Conservation (phyloP, 2,113 vertebrate genomes). For the human (Homo sapiens) region DNA sequence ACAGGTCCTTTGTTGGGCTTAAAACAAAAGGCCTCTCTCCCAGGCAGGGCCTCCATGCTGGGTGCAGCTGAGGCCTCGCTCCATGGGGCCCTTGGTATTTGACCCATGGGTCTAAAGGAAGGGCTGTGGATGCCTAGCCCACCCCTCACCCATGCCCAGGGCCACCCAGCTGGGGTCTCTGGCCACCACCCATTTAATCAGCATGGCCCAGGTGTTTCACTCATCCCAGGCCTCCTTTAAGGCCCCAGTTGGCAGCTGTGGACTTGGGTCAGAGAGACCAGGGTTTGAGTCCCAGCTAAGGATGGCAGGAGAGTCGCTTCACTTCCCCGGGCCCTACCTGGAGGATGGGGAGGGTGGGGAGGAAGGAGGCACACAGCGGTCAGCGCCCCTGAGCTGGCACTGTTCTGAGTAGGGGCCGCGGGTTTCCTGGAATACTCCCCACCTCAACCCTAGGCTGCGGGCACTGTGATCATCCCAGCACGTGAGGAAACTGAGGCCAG, state of each 20-base stretch:
- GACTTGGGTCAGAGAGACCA: background rate
- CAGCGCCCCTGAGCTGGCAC: fast-evolving
- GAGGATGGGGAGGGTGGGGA: too few species aligned
- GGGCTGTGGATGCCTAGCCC: background rate
- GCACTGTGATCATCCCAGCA: fast-evolving
- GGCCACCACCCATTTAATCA: too few species aligned
- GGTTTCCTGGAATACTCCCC: background rate
- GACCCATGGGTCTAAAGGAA: background rate
- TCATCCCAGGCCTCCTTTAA: background rate
- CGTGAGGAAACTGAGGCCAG: background rate
- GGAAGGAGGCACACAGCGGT: fast-evolving
- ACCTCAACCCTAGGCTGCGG: fast-evolving
- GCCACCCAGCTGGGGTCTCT: background rate
- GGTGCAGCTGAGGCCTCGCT: background rate
- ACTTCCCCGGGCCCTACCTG: background rate
- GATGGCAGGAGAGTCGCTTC: background rate
- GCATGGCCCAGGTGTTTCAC: too few species aligned
- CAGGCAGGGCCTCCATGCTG: background rate
- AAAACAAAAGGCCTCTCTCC: background rate
- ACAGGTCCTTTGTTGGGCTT: background rate
- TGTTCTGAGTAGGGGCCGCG: fast-evolving
- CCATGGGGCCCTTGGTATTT: background rate
- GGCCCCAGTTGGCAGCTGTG: background rate
- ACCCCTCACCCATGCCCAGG: background rate
- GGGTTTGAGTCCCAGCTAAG: background rate